Base-by-base conservation (phyloP, 2,113 vertebrate species). In the Tursiops truncatus region DNA sequence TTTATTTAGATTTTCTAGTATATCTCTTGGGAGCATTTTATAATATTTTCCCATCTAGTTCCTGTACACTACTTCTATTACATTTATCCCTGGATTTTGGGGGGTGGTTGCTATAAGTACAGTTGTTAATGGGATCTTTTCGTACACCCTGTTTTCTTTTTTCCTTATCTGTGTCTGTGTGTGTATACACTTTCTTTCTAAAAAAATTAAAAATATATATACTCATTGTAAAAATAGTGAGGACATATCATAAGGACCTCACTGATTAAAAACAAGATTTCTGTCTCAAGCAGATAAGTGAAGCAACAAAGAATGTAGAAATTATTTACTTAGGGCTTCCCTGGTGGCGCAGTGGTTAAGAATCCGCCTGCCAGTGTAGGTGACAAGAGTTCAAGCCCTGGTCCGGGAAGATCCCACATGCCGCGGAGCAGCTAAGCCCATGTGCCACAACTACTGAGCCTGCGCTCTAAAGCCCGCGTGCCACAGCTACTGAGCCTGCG, bases 1-100 rank as follows among this genome's bases (percentile, higher is more conserved):
- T 63, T 94, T 87, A 74, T 68, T 82, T 74, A 93, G 31, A 71
- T 47, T 79, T 96, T 84, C 80, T 79, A 10, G 83, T 89, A 50
- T 38, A 68, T 67, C 11, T 67, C 38, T 80, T 73, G 73, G 58
- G 65, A 58, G 14, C 6, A 71, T 65, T 96, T 92, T 68, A 53
- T 50, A 33, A 47, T 92, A 76, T 70, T 70, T 50, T 82, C 36
- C 41, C 50, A 77, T 44, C 53, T 60, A 76, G 17, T 60, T 95
- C 38, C 62, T 92, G 1, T 33, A 77, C 14, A 63, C 68, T 83
- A 53, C 33, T 83, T 83, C 80, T 89, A 53, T 80, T 70, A 91
- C 26, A 82, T 92, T 74, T 96, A 67, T 68, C 60, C 38, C 50
- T 94, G 67, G 28, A 87, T 67, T 91, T 70, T 73, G 8, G n/a